A percentile compares a stretch with the other conserved stretches of the same genome.
Conservation (phyloP, 1,140 invertebrate genomes). For the Phthorimaea operculella region DNA sequence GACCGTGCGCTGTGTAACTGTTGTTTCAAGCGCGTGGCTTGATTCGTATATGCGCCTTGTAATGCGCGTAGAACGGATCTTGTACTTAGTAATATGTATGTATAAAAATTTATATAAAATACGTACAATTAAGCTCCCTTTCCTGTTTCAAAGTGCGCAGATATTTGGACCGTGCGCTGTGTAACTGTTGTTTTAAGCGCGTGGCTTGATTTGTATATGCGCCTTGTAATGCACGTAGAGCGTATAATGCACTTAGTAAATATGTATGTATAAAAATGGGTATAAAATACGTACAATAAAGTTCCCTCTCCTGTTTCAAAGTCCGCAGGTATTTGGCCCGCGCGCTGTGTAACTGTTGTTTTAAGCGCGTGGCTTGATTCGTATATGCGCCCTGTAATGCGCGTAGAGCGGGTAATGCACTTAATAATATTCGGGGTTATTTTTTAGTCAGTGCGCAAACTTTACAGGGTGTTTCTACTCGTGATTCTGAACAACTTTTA, state of each 20-base stretch:
- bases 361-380: conserved; percentile 81
- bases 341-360: conserved; percentile 78
- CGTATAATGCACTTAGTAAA: conserved; percentile 79
- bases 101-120: background rate
- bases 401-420: conserved; percentile 81
- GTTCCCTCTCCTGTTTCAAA: conserved; percentile 82
- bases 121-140: conserved; percentile 83
- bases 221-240: conserved; percentile 81
- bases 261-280: too few species aligned
- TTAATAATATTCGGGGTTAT: too few species aligned
- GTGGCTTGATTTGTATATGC: conserved; percentile 88
- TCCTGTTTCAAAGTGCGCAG: conserved; percentile 79
- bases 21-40: conserved; percentile 81
- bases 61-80: conserved; percentile 81
- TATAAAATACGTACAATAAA: conserved; percentile 74
- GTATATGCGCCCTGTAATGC: conserved; percentile 87
- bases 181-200: conserved; percentile 77
- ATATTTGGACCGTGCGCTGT: conserved; percentile 80
- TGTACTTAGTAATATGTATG: conserved; percentile 79
- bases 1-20: conserved; percentile 78
- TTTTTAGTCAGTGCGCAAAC: too few species aligned
- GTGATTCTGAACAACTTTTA: too few species aligned
- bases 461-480: too few species aligned
- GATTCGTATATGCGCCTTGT: conserved; percentile 86
- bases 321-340: conserved; percentile 78